Conservation (phyloP, 1,140 invertebrate species). For the Drosophila ohnishii region DNA sequence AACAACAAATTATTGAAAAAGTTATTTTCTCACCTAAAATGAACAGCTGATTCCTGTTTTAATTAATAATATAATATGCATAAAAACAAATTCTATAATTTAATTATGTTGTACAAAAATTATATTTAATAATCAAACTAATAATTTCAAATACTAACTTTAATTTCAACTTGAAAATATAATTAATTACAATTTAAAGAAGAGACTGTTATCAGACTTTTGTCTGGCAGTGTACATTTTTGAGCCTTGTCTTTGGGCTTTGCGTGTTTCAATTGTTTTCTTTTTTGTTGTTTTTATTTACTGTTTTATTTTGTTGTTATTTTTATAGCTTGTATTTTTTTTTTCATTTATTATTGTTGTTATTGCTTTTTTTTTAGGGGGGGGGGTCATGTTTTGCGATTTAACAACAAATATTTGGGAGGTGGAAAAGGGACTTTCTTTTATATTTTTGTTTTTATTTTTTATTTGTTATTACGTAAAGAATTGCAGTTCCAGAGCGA, state of each 20-base stretch:
- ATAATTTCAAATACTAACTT: no score
- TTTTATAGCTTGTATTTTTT: not conserved
- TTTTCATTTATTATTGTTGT: slow-evolving; percentile 25
- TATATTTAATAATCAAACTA: no score
- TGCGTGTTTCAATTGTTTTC: slow-evolving; percentile 41
- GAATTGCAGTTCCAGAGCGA: not conserved
- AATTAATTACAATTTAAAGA: no score
- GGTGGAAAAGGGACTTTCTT: not conserved
- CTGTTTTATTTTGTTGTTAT: not conserved
- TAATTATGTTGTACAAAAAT: no score
- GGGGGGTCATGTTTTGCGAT: slow-evolving; percentile 4
- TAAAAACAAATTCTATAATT: no score
- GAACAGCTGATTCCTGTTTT: no score
- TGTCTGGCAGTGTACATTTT: slow-evolving; percentile 9
- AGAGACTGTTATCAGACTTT: not conserved
- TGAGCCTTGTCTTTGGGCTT: slow-evolving; percentile 42
- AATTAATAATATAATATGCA: no score
- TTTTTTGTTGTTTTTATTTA: slow-evolving; percentile 1
- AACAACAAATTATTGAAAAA: no score
- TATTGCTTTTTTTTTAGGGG: slow-evolving; percentile 8
- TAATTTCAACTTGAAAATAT: no score
- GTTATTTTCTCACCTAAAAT: no score
- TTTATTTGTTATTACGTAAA: slow-evolving; percentile 22
- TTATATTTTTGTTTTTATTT: not conserved
- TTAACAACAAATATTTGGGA: slow-evolving; percentile 67